Percentiles rank a stretch among this genome's conserved stretches.
phyloP scores from a whole-genome alignment of 2,888 invertebrate species.

The Amorpha juglandis region DNA sequence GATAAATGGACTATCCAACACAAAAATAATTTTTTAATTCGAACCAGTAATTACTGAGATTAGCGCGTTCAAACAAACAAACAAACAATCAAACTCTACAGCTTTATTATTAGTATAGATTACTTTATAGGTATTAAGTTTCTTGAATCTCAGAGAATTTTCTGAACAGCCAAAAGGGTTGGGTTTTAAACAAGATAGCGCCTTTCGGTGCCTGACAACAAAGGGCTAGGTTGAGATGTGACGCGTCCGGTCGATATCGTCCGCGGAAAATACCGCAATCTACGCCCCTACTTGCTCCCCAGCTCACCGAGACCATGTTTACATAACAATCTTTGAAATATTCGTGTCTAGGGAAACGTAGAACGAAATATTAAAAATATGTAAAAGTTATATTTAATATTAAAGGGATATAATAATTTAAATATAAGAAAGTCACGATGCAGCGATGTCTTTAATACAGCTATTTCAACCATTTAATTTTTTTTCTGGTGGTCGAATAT shows the following conservation, averaged over 20 bases:
- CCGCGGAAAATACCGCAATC: constrained; percentile 49
- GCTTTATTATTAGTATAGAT: no score
- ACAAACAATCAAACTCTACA: no score
- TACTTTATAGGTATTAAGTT: not conserved
- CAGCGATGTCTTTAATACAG: no score
- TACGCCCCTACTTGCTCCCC: constrained; percentile 29
- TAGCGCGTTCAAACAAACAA: no score
- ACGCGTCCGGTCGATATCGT: constrained; percentile 61
- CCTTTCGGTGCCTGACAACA: constrained; percentile 39
- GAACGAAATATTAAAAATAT: no score
- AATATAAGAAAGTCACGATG: not conserved
- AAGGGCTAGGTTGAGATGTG: constrained; percentile 59
- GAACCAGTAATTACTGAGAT: no score
- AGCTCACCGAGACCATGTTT: constrained; percentile 6
- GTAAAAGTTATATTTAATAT: not conserved
- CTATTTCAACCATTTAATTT: no score
- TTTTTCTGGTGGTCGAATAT: no score
- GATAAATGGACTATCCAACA: no score
- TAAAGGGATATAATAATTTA: not conserved
- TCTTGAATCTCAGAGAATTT: not conserved
- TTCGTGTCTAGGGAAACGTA: not conserved
- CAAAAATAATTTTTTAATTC: no score
- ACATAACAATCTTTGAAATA: constrained; percentile 19
- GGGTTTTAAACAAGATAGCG: constrained; percentile 6
- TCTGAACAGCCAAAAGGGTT: not conserved